Percentiles rank a stretch among this genome's conserved stretches.
phyloP scores from a whole-genome alignment of 1,140 invertebrate genomes.

The Pemphigus obesinymphae region DNA sequence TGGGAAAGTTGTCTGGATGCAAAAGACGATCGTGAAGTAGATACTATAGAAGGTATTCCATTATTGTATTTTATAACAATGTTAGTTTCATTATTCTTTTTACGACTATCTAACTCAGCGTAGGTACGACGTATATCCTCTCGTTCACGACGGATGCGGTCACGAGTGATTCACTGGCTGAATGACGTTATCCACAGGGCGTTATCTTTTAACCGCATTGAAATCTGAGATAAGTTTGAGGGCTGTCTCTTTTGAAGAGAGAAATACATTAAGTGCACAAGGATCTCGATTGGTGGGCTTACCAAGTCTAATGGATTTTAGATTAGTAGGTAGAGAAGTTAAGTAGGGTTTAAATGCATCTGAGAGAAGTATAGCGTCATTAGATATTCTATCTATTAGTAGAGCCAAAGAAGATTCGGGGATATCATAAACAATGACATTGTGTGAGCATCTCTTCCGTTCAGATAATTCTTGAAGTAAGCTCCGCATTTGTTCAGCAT shows the following conservation, averaged over 20 bases:
- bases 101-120: too few relatives aligned
- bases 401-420: too few relatives aligned
- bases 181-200: not conserved
- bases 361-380: not conserved
- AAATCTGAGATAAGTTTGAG: too few relatives aligned
- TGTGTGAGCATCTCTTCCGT: not conserved
- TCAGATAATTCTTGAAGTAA: not conserved
- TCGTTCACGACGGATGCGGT: not conserved
- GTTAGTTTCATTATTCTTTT: too few relatives aligned
- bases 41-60: not conserved
- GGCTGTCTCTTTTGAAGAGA: too few relatives aligned
- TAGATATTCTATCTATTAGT: too few relatives aligned
- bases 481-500: not conserved
- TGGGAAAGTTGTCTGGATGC: too few relatives aligned
- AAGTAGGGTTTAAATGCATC: not conserved
- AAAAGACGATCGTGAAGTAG: too few relatives aligned
- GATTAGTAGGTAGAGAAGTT: not conserved
- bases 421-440: too few relatives aligned
- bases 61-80: too few relatives aligned
- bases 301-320: slow-evolving; percentile 2
- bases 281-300: not conserved
- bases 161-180: not conserved
- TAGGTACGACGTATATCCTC: too few relatives aligned
- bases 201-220: not conserved
- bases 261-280: not conserved